Conservation (phyloP, 2,888 invertebrate genomes). For the Endomychus coccineus region DNA sequence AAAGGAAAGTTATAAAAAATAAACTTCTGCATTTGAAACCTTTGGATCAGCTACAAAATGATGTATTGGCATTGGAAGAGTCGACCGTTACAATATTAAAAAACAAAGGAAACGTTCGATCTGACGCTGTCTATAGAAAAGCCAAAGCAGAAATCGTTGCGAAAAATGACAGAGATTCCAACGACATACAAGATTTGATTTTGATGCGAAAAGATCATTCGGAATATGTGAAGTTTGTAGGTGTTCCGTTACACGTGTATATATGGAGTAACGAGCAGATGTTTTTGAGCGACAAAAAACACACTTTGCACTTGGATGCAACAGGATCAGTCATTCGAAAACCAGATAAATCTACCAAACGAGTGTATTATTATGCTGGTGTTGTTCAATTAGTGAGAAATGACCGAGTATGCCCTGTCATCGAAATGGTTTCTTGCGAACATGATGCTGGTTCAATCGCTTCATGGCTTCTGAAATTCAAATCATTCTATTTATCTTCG, state of each 20-base stretch:
- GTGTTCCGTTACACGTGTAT: neutral
- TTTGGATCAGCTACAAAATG: too few relatives aligned
- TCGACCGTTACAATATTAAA: neutral
- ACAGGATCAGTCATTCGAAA: neutral
- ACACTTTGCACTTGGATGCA: too few relatives aligned
- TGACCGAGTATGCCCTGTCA: conserved; percentile 2
- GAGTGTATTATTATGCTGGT: conserved; percentile 8
- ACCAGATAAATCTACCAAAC: neutral
- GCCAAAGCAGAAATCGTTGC: neutral
- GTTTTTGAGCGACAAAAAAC: neutral
- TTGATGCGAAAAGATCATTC: conserved; percentile 4
- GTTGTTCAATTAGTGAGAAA: conserved; percentile 1
- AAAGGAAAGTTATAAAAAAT: too few relatives aligned
- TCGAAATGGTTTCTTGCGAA: conserved; percentile 2
- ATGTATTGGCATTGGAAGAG: too few relatives aligned
- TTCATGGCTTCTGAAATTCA: neutral
- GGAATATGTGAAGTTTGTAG: neutral
- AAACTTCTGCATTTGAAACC: too few relatives aligned
- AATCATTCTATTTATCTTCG: neutral
- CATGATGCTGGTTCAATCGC: conserved; percentile 2
- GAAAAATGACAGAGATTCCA: neutral
- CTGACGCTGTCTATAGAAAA: neutral
- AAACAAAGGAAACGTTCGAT: neutral
- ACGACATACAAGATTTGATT: neutral
- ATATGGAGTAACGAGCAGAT: conserved; percentile 1